Conservation (phyloP, 1,140 invertebrate genomes). For the Parapsyche elsis region DNA sequence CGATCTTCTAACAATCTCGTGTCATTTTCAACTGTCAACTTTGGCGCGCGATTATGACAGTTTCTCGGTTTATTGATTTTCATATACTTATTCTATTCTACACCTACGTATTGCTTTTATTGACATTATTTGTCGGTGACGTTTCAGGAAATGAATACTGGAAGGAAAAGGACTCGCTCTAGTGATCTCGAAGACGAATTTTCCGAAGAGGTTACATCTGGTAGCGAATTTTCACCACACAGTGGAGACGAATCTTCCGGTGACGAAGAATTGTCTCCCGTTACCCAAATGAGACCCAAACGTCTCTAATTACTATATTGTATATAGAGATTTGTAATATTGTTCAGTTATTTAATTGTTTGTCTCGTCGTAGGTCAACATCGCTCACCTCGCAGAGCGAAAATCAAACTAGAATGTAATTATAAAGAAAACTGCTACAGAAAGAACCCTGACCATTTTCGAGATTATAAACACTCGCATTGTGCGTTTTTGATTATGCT, state of each 20-base stretch:
- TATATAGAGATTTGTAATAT: not conserved
- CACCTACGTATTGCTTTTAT: too few relatives aligned
- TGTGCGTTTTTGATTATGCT: conserved; percentile 63
- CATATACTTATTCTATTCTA: too few relatives aligned
- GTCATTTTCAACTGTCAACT: too few relatives aligned
- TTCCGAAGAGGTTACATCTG: conserved; percentile 26
- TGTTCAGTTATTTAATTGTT: not conserved
- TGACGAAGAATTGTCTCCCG: not conserved
- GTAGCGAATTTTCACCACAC: conserved; percentile 27
- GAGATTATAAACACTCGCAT: conserved; percentile 82
- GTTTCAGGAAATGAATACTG: too few relatives aligned
- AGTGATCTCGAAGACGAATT: not conserved
- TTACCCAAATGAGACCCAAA: not conserved
- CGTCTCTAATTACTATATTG: not conserved
- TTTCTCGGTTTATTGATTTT: too few relatives aligned
- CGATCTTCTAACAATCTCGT: too few relatives aligned
- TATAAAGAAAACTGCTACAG: conserved; percentile 82
- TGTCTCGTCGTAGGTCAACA: not conserved
- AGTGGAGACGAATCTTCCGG: not conserved
- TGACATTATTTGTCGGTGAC: too few relatives aligned
- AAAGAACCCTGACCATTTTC: conserved; percentile 84
- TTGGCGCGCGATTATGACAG: too few relatives aligned
- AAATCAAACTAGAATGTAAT: conserved; percentile 69
- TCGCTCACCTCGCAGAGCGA: not conserved
- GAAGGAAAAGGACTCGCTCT: not conserved